Base-by-base conservation (phyloP, 2,797 vertebrate species). In the Ctenopoma multispine region DNA sequence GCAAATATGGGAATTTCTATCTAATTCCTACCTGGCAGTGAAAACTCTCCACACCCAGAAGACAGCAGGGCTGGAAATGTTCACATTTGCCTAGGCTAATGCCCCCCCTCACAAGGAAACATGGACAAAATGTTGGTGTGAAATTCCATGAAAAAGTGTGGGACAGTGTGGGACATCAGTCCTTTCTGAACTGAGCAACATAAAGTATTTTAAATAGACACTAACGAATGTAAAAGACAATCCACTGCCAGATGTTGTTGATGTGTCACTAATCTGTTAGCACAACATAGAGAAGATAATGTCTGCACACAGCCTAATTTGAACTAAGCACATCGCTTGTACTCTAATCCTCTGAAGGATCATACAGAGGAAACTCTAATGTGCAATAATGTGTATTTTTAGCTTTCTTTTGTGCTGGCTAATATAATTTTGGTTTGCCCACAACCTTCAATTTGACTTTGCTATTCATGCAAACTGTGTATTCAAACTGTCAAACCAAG, bases 1-100 rank as follows among this genome's bases (percentile, higher is more conserved):
- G 60, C 46, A 82, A 86, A 88, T 50, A 82, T 82, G n/a, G n/a
- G 86, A 69, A 57, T 83, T 71, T 80, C 40, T 48, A 64, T 83
- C 1, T 57, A 82, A 47, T 84, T 75, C 46, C 24, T 64, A 15
- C 78, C 63, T 36, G 40, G 80, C 69, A 78, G 77, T 77, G 70
- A 87, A 80, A 78, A 75, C 59, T 67, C 49, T 72, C 46, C 73
- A 61, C 59, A 73, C 69, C 78, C 34, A 60, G 68, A 53, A 77
- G 27, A 67, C 40, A 31, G 58, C 21, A 0, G 60, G 61, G 60
- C 34, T 80, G 50, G 68, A 74, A 79, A 83, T 54, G 80, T 75
- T 77, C 60, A 68, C 62, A 75, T 85, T 85, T 88, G 71, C 47
- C 46, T 13, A 40, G 55, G 43, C 64, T 72, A 67, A 84, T 80